phyloP scores from a whole-genome alignment of 2,888 invertebrate genomes.

The Mechanitis messenoides region DNA sequence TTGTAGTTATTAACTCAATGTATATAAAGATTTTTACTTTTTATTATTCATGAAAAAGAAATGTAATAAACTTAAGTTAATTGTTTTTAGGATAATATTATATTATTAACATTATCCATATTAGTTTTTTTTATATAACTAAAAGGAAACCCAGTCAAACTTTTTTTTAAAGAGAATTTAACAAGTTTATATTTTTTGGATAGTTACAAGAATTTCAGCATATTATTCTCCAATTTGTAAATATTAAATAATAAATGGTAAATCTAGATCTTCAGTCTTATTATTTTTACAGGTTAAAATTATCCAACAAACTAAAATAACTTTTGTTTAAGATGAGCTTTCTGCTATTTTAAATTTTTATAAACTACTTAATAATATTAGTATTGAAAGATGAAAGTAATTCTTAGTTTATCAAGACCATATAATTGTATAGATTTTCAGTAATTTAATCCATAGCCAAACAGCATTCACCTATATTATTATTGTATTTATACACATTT shows the following conservation, averaged over 20 bases:
- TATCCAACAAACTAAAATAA: too few species aligned
- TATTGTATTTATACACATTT: too few species aligned
- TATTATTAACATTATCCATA: neutral
- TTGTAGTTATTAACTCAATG: conserved; percentile 1
- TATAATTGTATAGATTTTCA: too few species aligned
- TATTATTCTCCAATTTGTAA: conserved; percentile 4
- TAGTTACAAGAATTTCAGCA: neutral
- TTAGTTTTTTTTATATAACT: neutral
- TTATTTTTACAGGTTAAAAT: neutral
- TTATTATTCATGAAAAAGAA: neutral
- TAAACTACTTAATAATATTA: too few species aligned
- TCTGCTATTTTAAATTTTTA: too few species aligned
- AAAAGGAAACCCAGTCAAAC: too few species aligned
- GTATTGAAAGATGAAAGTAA: too few species aligned
- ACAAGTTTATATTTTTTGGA: neutral
- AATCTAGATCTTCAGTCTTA: neutral
- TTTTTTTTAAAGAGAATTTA: neutral
- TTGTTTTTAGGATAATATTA: neutral
- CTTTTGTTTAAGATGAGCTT: too few species aligned
- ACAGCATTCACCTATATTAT: too few species aligned
- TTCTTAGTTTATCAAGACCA: too few species aligned
- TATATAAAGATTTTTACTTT: neutral
- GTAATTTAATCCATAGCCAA: too few species aligned
- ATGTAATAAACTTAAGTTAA: neutral
- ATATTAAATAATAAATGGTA: conserved; percentile 5